Percentiles rank a stretch among this genome's conserved stretches.
Conservation (phyloP, 2,113 vertebrate species). For the Cromileptes altivelis region DNA sequence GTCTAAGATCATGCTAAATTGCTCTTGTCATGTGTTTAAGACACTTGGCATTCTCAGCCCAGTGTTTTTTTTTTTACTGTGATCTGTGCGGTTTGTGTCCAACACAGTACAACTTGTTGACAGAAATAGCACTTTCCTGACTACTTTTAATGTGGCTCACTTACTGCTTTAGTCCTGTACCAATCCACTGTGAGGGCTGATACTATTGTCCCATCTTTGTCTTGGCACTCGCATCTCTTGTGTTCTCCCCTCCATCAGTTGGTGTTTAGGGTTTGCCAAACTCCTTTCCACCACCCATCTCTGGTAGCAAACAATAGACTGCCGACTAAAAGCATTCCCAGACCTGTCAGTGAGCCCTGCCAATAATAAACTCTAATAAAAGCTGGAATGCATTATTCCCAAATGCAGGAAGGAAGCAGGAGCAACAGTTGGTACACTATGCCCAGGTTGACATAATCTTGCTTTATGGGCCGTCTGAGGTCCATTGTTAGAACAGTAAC, state of each 20-base stretch:
- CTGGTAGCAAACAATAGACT: conserved; percentile 66
- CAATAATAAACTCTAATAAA: conserved; percentile 79
- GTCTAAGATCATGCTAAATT: conserved; percentile 86
- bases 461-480: conserved; percentile 75
- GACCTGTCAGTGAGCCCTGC: conserved; percentile 70
- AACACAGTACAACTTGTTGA: conserved; percentile 74
- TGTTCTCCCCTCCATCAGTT: conserved; percentile 58
- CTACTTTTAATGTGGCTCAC: conserved; percentile 53
- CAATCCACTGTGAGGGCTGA: conserved; percentile 27
- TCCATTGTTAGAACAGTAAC: conserved; percentile 80
- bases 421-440: conserved; percentile 76
- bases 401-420: conserved; percentile 80
- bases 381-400: conserved; percentile 74
- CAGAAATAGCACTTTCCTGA: conserved; percentile 68
- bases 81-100: conserved; percentile 71
- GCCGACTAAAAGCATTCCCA: conserved; percentile 74
- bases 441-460: conserved; percentile 67
- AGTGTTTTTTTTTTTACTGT: conserved; percentile 62
- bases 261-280: conserved; percentile 51
- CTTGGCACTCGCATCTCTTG: conserved; percentile 24
- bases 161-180: conserved; percentile 25
- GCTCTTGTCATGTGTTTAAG: conserved; percentile 87
- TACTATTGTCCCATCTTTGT: conserved; percentile 24
- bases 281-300: conserved; percentile 48
- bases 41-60: conserved; percentile 82